Evolutionary conservation across 2,113 vertebrate genomes (phyloP).

Genomic region (Arizona elegans): DNA sequence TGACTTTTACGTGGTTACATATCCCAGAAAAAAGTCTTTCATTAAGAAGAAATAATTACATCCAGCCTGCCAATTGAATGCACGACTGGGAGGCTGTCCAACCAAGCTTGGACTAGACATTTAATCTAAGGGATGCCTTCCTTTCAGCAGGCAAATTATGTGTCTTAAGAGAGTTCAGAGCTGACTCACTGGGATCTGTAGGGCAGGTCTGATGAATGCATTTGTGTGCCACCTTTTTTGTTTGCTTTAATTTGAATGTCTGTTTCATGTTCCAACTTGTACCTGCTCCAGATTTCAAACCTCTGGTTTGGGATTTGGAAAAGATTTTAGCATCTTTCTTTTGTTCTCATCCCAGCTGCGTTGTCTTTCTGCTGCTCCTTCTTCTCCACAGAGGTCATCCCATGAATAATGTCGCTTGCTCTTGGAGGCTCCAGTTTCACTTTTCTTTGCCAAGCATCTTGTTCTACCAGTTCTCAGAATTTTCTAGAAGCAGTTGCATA

Average conservation of each 20-base stretch:
- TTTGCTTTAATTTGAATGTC: conserved; percentile 23
- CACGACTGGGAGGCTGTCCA: conserved; percentile 32
- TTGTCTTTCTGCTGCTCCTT: background rate
- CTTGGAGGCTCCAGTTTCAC: conserved; percentile 48
- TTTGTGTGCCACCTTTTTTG: conserved; percentile 38
- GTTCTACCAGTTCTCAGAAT: conserved; percentile 58
- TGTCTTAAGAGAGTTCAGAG: conserved; percentile 39
- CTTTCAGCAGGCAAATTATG: conserved; percentile 58
- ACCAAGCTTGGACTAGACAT: background rate
- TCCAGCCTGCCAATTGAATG: background rate
- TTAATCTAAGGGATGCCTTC: conserved; percentile 52
- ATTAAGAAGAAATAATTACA: background rate
- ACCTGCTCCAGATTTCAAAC: conserved; percentile 6
- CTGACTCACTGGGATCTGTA: conserved; percentile 44
- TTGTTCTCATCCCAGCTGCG: background rate
- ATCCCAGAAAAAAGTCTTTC: background rate
- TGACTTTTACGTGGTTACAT: background rate
- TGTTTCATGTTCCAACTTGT: conserved; percentile 19
- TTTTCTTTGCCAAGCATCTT: conserved; percentile 53
- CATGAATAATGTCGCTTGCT: background rate
- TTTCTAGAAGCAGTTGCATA: conserved; percentile 58
- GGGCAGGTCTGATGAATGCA: background rate
- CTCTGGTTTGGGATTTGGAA: background rate
- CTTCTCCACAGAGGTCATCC: background rate
- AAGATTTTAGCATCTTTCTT: background rate